A percentile compares a stretch with the other conserved stretches of the same genome.
These are phyloP conservation scores for Chaetura pelagica DNA, from an alignment of 2,113 vertebrate genomes.

Conservation along the genomic window DNA sequence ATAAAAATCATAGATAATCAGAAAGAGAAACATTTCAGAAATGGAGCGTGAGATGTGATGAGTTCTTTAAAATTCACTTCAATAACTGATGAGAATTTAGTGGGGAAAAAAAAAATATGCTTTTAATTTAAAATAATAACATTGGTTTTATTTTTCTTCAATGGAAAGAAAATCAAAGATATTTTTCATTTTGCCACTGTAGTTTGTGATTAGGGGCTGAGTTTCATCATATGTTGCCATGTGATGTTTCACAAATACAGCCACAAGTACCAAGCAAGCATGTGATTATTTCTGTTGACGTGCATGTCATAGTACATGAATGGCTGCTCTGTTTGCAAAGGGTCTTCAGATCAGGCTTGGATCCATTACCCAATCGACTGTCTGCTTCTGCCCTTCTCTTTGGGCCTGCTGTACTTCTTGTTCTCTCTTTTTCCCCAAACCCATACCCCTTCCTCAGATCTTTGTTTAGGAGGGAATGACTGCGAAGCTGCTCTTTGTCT, in stretches of 20 bases:
- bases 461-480: constrained; percentile 17
- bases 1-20: background rate
- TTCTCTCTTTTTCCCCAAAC: background rate
- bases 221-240: background rate
- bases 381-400: constrained; percentile 36
- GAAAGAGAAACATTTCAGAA: background rate
- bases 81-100: background rate
- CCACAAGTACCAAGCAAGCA: background rate
- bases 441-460: background rate
- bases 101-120: background rate
- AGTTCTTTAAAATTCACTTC: background rate
- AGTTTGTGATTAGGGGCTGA: background rate
- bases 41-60: background rate
- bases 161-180: background rate
- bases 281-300: constrained; percentile 46
- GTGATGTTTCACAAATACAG: background rate
- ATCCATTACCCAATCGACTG: constrained; percentile 17
- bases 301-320: constrained; percentile 19
- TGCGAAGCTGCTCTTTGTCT: constrained; percentile 39
- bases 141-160: background rate
- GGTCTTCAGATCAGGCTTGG: constrained; percentile 22
- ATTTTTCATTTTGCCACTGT: background rate
- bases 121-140: background rate
- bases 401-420: background rate
- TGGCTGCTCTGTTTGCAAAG: constrained; percentile 40